Base-by-base conservation (phyloP, 2,113 vertebrate genomes). In the Strix uralensis region DNA sequence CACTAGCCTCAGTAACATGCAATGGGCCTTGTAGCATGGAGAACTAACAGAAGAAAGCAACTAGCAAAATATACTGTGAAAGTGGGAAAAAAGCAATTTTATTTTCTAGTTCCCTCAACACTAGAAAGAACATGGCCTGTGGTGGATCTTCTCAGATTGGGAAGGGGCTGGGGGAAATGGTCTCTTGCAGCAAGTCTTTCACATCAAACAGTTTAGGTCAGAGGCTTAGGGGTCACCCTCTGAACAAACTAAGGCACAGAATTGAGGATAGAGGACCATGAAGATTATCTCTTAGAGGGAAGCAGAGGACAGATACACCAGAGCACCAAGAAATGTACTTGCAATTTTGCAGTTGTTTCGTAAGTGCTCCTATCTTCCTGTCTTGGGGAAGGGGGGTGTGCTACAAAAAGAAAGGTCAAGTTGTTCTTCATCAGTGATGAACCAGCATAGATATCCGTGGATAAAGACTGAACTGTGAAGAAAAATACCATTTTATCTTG, bases 381-480 rank as follows among this genome's bases (percentile, higher is more conserved):
- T 19, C 46, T 29, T 32, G 13, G 34, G 36, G 18, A 4, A 52
- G 10, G 1, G 14, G 5, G 3, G 0, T 5, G 1, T 2, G 46
- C 29, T 55, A 70, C 8, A 5, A 42, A 92, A 55, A 38, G 3
- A 79, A 71, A 15, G 17, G 11, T 38, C 10, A 66, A 62, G 9
- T 2, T 30, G 14, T 61, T 63, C 16, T 46, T 86, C 51, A 47
- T 26, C 38, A 51, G 9, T 27, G 14, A 71, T 49, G 26, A 88
- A 58, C 5, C 22, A 62, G 10, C 49, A 69, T 0, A 74, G 46
- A 71, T 81, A 86, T 29, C 55, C 66, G 27, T 25, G 10, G 25
- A 27, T 55, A 32, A 88, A 49, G n/a, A 59, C 36, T 36, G 44
- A 86, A n/a, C 26, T 15, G 1, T 7, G 11, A 27, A 80, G 30